Percentiles rank a stretch among this genome's conserved stretches.
These are phyloP conservation scores for Nanorana parkeri DNA, from an alignment of 2,113 vertebrate genomes.

Conservation along the genomic window DNA sequence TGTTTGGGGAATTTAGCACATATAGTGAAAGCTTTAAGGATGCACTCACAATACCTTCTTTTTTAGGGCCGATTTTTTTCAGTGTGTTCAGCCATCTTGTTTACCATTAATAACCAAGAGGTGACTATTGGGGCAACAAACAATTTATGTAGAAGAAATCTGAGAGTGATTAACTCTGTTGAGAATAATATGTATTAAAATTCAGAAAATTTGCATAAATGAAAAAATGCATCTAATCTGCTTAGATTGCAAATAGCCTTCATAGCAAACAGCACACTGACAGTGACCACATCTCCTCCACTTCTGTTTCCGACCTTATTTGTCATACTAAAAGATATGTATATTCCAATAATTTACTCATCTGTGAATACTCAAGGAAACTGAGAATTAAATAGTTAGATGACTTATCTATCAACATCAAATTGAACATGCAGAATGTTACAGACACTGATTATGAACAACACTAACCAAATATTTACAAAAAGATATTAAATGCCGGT, in stretches of 20 bases:
- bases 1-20: too few species aligned
- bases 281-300: neutral
- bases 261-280: neutral
- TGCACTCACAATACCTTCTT: too few species aligned
- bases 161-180: neutral
- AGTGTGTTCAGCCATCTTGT: neutral
- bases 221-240: neutral
- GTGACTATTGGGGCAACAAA: slow-evolving; percentile 11
- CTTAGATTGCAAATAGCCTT: neutral
- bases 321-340: neutral
- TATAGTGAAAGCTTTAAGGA: too few species aligned
- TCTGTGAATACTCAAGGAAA: neutral
- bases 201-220: neutral
- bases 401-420: neutral
- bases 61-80: too few species aligned
- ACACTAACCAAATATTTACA: slow-evolving; percentile 8
- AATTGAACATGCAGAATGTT: neutral
- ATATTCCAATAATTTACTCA: neutral
- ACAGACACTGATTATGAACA: neutral
- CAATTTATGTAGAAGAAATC: slow-evolving; percentile 23
- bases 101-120: neutral
- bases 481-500: slow-evolving; percentile 2
- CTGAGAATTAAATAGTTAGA: neutral
- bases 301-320: neutral
- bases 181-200: neutral